phyloP scores from a whole-genome alignment of 2,797 vertebrate species.

The Margarornis squamiger region DNA sequence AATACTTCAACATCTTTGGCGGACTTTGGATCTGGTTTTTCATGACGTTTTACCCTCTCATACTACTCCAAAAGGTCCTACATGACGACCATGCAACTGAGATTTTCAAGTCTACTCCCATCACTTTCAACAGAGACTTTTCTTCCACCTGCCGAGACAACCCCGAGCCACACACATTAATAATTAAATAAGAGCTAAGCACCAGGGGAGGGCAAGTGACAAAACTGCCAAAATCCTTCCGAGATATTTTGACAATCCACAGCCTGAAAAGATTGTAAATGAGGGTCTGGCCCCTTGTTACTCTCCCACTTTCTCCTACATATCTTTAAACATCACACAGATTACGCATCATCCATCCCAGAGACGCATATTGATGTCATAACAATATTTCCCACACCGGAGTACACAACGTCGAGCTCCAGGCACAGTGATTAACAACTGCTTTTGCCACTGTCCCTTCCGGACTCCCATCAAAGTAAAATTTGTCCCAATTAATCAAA shows the following conservation, averaged over 20 bases:
- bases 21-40: background rate
- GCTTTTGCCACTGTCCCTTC: conserved; percentile 20
- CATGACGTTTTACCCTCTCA: background rate
- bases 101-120: conserved; percentile 11
- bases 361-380: conserved; percentile 54
- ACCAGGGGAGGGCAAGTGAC: conserved; percentile 56
- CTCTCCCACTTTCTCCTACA: background rate
- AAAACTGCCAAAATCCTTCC: conserved; percentile 60
- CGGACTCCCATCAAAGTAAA: conserved; percentile 15
- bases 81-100: background rate
- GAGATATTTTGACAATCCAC: conserved; percentile 63
- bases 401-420: background rate
- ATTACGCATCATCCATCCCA: conserved; percentile 46
- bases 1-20: background rate
- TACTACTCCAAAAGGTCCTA: background rate
- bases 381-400: background rate
- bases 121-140: conserved; percentile 45
- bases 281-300: conserved; percentile 35
- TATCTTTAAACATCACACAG: conserved; percentile 49
- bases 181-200: conserved; percentile 64
- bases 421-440: conserved; percentile 49
- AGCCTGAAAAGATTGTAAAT: conserved; percentile 66
- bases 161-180: background rate
- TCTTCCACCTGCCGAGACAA: conserved; percentile 32
- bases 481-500: conserved; percentile 71